Evolutionary conservation across 2,797 vertebrate species (phyloP).

Genomic region (Poeciliopsis gracilis): DNA sequence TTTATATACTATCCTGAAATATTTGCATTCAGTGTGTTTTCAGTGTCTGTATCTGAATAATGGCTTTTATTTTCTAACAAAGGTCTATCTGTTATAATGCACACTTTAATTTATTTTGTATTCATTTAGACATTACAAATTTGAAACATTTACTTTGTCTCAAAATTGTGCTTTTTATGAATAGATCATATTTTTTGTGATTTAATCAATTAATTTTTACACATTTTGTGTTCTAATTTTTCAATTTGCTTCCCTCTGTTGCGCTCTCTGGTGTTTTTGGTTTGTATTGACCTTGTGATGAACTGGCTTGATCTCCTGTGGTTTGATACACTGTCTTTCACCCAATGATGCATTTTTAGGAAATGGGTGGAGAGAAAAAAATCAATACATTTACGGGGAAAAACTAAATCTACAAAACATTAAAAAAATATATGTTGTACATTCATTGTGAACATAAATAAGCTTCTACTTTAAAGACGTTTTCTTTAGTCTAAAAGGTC

Average conservation of each 20-base stretch:
- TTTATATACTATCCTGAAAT: background rate
- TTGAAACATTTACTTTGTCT: background rate
- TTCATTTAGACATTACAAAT: background rate
- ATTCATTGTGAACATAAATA: background rate
- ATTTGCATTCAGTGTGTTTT: background rate
- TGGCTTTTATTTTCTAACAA: background rate
- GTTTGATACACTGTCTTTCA: background rate
- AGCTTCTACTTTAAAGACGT: background rate
- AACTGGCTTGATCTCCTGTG: background rate
- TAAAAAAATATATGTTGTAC: background rate
- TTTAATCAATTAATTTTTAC: background rate
- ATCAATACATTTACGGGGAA: background rate
- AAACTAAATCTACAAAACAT: background rate
- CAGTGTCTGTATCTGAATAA: background rate
- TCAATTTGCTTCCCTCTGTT: background rate
- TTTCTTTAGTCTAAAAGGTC: background rate
- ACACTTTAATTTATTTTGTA: background rate
- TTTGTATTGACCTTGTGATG: background rate
- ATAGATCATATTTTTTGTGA: background rate
- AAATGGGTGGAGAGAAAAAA: background rate
- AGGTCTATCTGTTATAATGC: background rate
- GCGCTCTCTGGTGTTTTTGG: background rate
- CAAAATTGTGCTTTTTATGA: background rate
- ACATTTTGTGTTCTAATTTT: background rate
- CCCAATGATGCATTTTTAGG: too few species aligned